Evolutionary conservation across 2,113 vertebrate genomes (phyloP).

Genomic region (Pomatorhinus ruficollis): DNA sequence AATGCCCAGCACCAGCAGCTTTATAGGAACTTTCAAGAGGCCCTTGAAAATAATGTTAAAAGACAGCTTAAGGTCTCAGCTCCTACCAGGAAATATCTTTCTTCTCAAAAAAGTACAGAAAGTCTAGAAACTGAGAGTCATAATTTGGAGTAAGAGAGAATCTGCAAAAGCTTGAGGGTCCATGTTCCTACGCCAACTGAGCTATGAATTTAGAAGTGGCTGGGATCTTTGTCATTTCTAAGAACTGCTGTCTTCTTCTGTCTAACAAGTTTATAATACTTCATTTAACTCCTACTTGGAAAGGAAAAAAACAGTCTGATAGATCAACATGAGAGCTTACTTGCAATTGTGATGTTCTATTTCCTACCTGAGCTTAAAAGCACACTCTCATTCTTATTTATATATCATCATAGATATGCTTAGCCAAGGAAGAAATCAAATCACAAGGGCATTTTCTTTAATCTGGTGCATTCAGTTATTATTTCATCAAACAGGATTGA

Average conservation of each 20-base stretch:
- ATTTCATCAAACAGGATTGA: background rate
- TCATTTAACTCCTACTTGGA: background rate
- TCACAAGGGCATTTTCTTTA: background rate
- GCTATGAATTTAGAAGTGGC: background rate
- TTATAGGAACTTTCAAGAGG: background rate
- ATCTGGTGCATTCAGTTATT: background rate
- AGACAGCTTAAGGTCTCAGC: background rate
- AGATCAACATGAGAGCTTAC: background rate
- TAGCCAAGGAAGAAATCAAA: background rate
- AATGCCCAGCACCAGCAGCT: fast-evolving
- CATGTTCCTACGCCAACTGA: background rate
- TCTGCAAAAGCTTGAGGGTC: background rate
- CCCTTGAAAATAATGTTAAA: background rate
- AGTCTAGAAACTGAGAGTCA: background rate
- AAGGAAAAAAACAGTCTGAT: background rate
- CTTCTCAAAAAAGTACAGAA: background rate
- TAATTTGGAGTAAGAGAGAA: background rate
- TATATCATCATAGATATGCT: background rate
- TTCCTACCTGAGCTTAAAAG: background rate
- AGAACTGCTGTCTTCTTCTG: background rate
- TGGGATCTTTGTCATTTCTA: background rate
- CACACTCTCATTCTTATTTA: background rate
- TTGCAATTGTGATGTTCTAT: background rate
- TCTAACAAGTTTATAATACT: background rate
- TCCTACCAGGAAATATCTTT: background rate